A percentile compares a stretch with the other conserved stretches of the same genome.
Conservation (phyloP, 2,888 invertebrate species). For the Liodrosophila aerea region DNA sequence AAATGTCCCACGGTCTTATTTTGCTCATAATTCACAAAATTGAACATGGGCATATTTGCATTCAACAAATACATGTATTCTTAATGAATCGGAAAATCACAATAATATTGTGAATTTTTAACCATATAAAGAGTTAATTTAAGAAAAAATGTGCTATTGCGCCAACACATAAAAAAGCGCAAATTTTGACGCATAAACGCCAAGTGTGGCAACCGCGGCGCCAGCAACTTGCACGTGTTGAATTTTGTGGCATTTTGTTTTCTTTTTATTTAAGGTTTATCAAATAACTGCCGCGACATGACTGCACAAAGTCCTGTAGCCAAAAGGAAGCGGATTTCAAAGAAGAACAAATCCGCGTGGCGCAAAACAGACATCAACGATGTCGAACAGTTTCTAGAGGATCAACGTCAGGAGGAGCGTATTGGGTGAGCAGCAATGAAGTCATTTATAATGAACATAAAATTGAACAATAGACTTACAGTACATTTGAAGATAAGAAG, state of each 20-base stretch:
- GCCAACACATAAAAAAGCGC: too few relatives aligned
- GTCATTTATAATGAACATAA: constrained; percentile 14
- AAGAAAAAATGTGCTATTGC: too few relatives aligned
- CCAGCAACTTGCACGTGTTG: constrained; percentile 68
- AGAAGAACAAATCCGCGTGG: constrained; percentile 93
- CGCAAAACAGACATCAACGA: constrained; percentile 92
- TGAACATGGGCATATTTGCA: too few relatives aligned
- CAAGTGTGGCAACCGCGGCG: too few relatives aligned
- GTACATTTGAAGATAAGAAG: constrained; percentile 84
- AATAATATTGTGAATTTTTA: too few relatives aligned
- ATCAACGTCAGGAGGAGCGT: constrained; percentile 91
- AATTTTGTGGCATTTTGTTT: constrained; percentile 32
- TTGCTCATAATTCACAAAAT: too few relatives aligned
- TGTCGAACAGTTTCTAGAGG: constrained; percentile 93
- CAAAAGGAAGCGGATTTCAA: constrained; percentile 79
- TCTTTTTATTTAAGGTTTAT: constrained; percentile 22
- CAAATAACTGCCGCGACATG: constrained; percentile 53
- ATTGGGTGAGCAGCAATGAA: constrained; percentile 87
- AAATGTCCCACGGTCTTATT: too few relatives aligned
- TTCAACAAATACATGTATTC: too few relatives aligned
- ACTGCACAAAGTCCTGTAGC: constrained; percentile 34
- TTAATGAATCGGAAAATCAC: too few relatives aligned
- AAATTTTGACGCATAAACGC: too few relatives aligned
- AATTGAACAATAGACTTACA: constrained; percentile 16
- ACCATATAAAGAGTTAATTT: too few relatives aligned